Evolutionary conservation across 1,140 invertebrate species (phyloP).

Genomic region (Drosophila sechellia): DNA sequence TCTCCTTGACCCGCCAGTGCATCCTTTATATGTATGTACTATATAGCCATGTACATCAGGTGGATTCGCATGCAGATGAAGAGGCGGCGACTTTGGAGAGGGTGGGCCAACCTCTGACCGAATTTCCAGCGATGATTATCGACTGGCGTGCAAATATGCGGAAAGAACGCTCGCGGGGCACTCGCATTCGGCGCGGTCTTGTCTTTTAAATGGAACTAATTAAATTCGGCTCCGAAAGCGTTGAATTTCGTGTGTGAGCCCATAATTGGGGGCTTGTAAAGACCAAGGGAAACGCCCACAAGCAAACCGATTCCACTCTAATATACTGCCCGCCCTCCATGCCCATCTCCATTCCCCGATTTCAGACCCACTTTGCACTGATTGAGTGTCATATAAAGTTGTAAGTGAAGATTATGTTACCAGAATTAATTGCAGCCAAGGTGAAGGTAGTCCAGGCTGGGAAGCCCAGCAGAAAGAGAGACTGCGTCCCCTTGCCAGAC

Average conservation of each 20-base stretch:
- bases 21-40: constrained; percentile 32
- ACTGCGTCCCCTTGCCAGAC: constrained; percentile 29
- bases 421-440: constrained; percentile 80
- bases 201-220: constrained; percentile 77
- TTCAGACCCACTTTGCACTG: constrained; percentile 51
- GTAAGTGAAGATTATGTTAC: constrained; percentile 83
- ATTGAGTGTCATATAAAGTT: constrained; percentile 82
- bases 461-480: constrained; percentile 5
- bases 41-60: constrained; percentile 56
- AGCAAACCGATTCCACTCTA: constrained; percentile 35
- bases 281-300: constrained; percentile 43
- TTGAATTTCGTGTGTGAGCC: constrained; percentile 60
- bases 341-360: background rate
- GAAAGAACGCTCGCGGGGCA: constrained; percentile 46
- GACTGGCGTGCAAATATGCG: constrained; percentile 78
- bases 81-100: constrained; percentile 10
- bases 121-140: constrained; percentile 80
- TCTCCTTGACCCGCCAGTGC: constrained; percentile 6
- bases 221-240: constrained; percentile 67
- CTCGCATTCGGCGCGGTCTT: constrained; percentile 21
- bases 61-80: constrained; percentile 70
- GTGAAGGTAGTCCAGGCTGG: constrained; percentile 67
- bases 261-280: constrained; percentile 58
- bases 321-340: constrained; percentile 18
- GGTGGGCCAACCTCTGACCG: constrained; percentile 75